These are phyloP conservation scores for Smittia aterrima DNA, from an alignment of 2,888 invertebrate genomes.

Conservation along the genomic window DNA sequence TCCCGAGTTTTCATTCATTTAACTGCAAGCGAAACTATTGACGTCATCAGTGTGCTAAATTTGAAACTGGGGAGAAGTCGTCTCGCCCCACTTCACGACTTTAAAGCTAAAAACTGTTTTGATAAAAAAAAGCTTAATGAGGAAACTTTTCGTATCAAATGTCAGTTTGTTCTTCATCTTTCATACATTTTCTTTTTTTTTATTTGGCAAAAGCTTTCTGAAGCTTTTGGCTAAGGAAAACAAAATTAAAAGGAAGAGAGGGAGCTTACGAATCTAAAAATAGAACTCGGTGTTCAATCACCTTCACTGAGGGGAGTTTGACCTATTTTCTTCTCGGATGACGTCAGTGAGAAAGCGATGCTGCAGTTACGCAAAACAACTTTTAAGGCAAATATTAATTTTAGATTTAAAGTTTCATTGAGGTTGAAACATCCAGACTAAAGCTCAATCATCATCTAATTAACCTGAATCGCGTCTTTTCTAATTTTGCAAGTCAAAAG, in stretches of 20 bases:
- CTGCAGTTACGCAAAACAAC: not conserved
- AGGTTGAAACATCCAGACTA: no score
- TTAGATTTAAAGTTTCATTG: not conserved
- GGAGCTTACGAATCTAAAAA: constrained; percentile 31
- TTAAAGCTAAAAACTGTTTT: not conserved
- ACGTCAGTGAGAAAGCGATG: constrained; percentile 25
- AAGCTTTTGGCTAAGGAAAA: not conserved
- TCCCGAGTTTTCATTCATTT: not conserved
- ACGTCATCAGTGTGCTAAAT: constrained; percentile 37
- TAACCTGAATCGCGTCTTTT: no score
- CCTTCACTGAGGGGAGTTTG: constrained; percentile 30
- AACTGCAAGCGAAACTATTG: constrained; percentile 24
- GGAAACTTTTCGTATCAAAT: not conserved
- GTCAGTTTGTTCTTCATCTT: not conserved
- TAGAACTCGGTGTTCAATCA: constrained; percentile 35
- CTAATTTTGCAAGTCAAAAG: not conserved
- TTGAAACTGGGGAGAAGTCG: not conserved
- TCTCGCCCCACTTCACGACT: not conserved
- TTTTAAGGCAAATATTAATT: not conserved
- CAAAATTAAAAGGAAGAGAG: not conserved
- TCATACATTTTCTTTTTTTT: not conserved
- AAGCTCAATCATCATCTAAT: not conserved
- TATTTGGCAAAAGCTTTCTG: not conserved
- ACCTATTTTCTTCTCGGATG: constrained; percentile 36
- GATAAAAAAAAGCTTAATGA: not conserved